Conservation (phyloP, 2,888 invertebrate genomes). For the Tetranychus piercei region DNA sequence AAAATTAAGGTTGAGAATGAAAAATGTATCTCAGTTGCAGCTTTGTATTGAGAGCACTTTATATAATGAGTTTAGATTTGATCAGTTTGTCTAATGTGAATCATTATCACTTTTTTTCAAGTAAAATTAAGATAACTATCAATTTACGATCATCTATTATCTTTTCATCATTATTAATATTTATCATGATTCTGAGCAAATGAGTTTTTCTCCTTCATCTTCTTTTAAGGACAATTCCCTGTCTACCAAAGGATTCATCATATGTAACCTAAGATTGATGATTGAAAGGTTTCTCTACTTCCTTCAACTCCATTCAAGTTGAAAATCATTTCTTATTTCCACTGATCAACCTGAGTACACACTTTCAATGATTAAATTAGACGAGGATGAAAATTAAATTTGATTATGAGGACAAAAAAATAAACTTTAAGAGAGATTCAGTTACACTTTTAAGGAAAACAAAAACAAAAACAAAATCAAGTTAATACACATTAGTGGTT, state of each 20-base stretch:
- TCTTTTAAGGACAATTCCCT: neutral
- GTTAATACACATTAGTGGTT: conserved; percentile 1
- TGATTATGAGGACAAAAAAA: neutral
- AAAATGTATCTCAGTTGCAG: too few relatives aligned
- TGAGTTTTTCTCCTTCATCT: neutral
- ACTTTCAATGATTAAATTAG: neutral
- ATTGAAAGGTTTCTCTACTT: neutral
- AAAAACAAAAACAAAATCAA: neutral
- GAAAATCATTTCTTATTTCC: neutral
- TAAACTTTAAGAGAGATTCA: neutral
- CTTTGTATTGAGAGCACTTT: too few relatives aligned
- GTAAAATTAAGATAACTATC: too few relatives aligned
- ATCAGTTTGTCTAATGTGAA: too few relatives aligned
- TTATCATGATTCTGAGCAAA: neutral
- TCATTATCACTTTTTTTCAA: too few relatives aligned
- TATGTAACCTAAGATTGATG: neutral
- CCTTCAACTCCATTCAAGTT: too few relatives aligned
- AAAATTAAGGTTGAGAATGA: too few relatives aligned
- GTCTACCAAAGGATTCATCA: conserved; percentile 1
- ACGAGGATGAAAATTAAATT: neutral
- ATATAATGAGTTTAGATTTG: too few relatives aligned
- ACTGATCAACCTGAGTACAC: neutral
- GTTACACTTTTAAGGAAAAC: neutral
- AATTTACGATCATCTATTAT: too few relatives aligned
- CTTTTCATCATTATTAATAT: too few relatives aligned